phyloP scores from a whole-genome alignment of 2,888 invertebrate genomes.

The Polia nebulosa region DNA sequence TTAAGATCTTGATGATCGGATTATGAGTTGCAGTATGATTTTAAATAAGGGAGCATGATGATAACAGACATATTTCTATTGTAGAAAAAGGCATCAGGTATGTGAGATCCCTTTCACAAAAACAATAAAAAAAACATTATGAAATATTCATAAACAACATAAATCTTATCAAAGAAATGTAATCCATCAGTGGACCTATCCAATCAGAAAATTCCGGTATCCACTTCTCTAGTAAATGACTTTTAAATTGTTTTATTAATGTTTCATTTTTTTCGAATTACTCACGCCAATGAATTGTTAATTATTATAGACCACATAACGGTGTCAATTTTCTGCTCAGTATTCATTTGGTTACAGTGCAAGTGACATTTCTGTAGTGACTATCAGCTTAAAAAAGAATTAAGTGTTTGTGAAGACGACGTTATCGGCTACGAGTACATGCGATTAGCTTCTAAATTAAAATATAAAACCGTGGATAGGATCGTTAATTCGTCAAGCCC shows the following conservation, averaged over 20 bases:
- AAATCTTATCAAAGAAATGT: neutral
- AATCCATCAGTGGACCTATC: constrained; percentile 10
- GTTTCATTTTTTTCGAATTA: constrained; percentile 18
- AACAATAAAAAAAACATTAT: neutral
- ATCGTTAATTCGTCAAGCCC: too few species aligned
- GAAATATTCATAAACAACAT: neutral
- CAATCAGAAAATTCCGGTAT: constrained; percentile 23
- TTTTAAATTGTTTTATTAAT: constrained; percentile 51
- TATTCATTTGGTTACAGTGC: constrained; percentile 21
- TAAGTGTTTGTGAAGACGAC: constrained; percentile 4
- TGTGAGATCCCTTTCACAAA: neutral
- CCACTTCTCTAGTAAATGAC: constrained; percentile 30
- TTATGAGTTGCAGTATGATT: neutral
- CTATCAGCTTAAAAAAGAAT: neutral
- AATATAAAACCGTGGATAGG: neutral
- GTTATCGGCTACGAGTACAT: neutral
- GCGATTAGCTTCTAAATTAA: too few species aligned
- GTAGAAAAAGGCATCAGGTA: neutral
- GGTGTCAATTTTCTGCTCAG: constrained; percentile 15
- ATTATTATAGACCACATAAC: constrained; percentile 25
- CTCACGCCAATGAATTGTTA: constrained; percentile 21
- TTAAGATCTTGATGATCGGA: neutral
- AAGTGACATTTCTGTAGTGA: constrained; percentile 19
- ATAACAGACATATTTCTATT: neutral
- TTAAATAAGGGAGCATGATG: neutral